These are phyloP conservation scores for Naja naja DNA, from an alignment of 2,113 vertebrate genomes.

Conservation along the genomic window DNA sequence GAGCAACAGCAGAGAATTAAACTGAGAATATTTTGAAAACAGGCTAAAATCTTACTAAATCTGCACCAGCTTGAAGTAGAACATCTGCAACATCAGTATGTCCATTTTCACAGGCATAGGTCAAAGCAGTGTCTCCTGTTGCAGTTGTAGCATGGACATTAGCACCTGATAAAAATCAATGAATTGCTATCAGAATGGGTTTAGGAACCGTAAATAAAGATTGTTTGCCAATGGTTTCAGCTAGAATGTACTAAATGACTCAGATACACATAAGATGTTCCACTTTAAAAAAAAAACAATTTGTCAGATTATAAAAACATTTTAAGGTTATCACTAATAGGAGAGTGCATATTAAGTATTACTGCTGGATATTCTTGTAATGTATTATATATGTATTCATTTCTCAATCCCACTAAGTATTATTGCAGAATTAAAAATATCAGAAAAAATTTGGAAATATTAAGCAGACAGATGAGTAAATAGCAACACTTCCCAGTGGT, in stretches of 20 bases:
- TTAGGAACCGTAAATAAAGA: background rate
- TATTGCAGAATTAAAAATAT: background rate
- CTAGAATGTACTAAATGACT: background rate
- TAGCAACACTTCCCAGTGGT: background rate
- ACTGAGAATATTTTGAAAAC: background rate
- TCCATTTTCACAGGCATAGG: conserved; percentile 97
- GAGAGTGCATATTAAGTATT: background rate
- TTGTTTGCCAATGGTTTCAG: background rate
- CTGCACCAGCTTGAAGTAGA: conserved; percentile 93
- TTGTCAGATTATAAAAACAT: background rate
- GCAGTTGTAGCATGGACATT: conserved; percentile 98
- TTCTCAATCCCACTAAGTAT: background rate
- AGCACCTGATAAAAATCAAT: conserved; percentile 75
- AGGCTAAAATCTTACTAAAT: conserved; percentile 82
- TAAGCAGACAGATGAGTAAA: background rate
- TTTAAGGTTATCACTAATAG: background rate
- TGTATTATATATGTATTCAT: background rate
- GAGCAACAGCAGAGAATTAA: background rate
- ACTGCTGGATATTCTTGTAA: background rate
- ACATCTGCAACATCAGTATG: conserved; percentile 98
- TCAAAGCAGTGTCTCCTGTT: conserved; percentile 94
- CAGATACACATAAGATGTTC: background rate
- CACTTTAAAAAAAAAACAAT: background rate
- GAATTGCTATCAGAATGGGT: background rate
- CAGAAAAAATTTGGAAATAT: background rate